Conservation (phyloP, 2,888 invertebrate genomes). For the Graphium colonna region DNA sequence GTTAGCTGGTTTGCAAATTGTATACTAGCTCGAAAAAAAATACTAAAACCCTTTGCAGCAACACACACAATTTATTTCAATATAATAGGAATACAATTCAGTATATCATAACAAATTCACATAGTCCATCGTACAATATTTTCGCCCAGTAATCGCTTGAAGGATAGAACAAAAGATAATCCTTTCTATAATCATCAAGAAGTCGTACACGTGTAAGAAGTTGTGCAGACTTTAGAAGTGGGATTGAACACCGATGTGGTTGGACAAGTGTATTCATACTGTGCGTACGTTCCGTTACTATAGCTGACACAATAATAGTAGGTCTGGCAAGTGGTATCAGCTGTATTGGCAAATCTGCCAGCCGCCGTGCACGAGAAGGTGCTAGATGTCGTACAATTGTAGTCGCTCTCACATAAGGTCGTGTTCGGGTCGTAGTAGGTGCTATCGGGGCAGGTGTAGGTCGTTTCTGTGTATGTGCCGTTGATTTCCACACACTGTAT, state of each 20-base stretch:
- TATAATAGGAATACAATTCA: too few relatives aligned
- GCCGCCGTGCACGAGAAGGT: conserved; percentile 49
- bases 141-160: too few relatives aligned
- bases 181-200: conserved; percentile 7
- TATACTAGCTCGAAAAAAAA: too few relatives aligned
- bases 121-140: too few relatives aligned
- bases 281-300: conserved; percentile 41
- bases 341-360: conserved; percentile 59
- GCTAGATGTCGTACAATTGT: conserved; percentile 20
- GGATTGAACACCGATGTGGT: conserved; percentile 64
- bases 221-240: conserved; percentile 49
- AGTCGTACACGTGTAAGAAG: conserved; percentile 52
- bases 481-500: conserved; percentile 52
- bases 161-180: too few relatives aligned
- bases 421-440: conserved; percentile 54
- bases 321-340: conserved; percentile 57
- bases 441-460: conserved; percentile 44
- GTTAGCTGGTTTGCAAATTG: too few relatives aligned
- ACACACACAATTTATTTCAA: too few relatives aligned
- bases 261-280: conserved; percentile 64
- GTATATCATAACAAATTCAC: too few relatives aligned
- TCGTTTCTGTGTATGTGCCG: conserved; percentile 43
- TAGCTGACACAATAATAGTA: conserved; percentile 60
- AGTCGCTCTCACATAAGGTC: conserved; percentile 46
- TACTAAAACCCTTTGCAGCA: too few relatives aligned